phyloP scores from a whole-genome alignment of 2,888 invertebrate species.

The Cremastobaeus sp. region DNA sequence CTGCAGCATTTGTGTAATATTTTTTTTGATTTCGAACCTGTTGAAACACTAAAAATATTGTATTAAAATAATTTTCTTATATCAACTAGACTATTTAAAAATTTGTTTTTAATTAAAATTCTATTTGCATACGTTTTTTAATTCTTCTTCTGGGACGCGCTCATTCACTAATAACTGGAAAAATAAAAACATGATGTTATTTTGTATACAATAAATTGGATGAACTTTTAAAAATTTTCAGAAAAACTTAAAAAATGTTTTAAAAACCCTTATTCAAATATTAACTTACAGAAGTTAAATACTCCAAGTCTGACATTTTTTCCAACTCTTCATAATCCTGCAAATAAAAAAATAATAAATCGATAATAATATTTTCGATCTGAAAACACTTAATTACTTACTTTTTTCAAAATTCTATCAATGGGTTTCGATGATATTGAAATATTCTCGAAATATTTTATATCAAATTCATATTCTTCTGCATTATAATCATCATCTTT shows the following conservation, averaged over 20 bases:
- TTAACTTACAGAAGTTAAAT: conserved; percentile 5
- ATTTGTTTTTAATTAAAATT: too few relatives aligned
- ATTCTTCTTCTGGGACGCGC: not conserved
- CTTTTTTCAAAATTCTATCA: not conserved
- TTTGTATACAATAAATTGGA: too few relatives aligned
- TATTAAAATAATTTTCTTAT: too few relatives aligned
- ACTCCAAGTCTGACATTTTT: conserved; percentile 1
- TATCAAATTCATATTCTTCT: too few relatives aligned
- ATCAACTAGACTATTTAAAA: too few relatives aligned
- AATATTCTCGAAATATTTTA: conserved; percentile 1
- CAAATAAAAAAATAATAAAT: conserved; percentile 1
- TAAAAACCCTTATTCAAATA: too few relatives aligned
- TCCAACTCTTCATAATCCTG: not conserved
- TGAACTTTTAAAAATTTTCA: too few relatives aligned
- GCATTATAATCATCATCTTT: conserved; percentile 4
- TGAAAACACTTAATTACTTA: not conserved
- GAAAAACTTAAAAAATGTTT: too few relatives aligned
- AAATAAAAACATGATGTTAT: conserved; percentile 1
- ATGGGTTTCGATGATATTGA: not conserved
- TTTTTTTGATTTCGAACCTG: conserved; percentile 3
- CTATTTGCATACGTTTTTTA: conserved; percentile 4
- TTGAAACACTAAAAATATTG: conserved; percentile 14
- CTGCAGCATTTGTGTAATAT: not conserved
- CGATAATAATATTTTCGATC: too few relatives aligned
- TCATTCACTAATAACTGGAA: conserved; percentile 3